Percentiles rank a stretch among this genome's conserved stretches.
Conservation (phyloP, 2,797 vertebrate genomes). For the Adrianichthys oophorus region DNA sequence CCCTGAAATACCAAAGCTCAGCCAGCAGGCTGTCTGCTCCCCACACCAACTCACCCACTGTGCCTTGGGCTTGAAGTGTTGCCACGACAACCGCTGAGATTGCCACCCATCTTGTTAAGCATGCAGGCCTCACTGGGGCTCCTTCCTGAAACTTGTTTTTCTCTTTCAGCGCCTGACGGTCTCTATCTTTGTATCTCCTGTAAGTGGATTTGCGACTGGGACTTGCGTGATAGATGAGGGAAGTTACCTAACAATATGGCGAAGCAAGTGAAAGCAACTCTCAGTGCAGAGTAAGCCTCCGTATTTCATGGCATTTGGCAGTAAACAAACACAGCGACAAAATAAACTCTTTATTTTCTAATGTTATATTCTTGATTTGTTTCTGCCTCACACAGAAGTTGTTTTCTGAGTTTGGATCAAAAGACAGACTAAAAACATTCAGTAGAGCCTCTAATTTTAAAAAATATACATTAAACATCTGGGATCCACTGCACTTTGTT, state of each 20-base stretch:
- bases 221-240: slow-evolving; percentile 26
- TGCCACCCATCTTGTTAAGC: slow-evolving; percentile 33
- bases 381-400: no score
- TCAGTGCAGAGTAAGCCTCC: no score
- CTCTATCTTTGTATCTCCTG: slow-evolving; percentile 39
- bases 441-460: no score
- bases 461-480: background rate
- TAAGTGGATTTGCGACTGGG: slow-evolving; percentile 55
- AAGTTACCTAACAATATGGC: slow-evolving; percentile 1
- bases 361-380: no score
- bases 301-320: no score
- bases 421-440: no score
- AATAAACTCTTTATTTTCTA: no score
- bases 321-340: no score
- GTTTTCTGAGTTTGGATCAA: no score
- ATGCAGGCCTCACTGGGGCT: slow-evolving; percentile 15
- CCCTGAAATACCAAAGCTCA: slow-evolving; percentile 1
- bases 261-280: no score
- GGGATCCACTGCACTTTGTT: slow-evolving; percentile 14
- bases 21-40: slow-evolving; percentile 7
- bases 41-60: slow-evolving; percentile 22
- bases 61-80: slow-evolving; percentile 39
- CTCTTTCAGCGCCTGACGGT: slow-evolving; percentile 24
- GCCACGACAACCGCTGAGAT: slow-evolving; percentile 31
- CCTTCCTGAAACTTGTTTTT: slow-evolving; percentile 49